A percentile compares a stretch with the other conserved stretches of the same genome.
phyloP scores from a whole-genome alignment of 2,797 vertebrate genomes.

The Chaunax sp. region DNA sequence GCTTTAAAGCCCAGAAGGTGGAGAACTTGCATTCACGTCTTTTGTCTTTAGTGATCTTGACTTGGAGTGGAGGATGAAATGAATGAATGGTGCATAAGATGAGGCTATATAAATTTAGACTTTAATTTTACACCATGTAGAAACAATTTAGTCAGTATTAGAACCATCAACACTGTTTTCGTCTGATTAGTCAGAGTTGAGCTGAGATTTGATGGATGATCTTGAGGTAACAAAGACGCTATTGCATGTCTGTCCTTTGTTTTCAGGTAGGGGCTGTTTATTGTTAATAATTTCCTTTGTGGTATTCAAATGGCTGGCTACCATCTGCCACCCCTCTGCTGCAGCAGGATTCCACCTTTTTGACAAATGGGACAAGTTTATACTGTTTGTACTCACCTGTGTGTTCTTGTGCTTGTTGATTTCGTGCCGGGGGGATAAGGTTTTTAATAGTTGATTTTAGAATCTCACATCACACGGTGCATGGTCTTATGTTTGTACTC shows the following conservation, averaged over 20 bases:
- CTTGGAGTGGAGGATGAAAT: neutral
- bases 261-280: too few species aligned
- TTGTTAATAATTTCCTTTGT: too few species aligned
- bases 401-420: too few species aligned
- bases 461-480: too few species aligned
- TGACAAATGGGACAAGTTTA: too few species aligned
- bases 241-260: neutral
- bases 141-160: neutral
- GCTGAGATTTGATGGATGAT: constrained; percentile 2
- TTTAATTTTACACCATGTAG: neutral
- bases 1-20: neutral
- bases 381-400: too few species aligned
- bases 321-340: too few species aligned
- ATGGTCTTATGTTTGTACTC: too few species aligned
- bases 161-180: neutral
- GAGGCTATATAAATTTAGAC: neutral
- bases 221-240: neutral
- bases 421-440: too few species aligned
- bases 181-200: neutral
- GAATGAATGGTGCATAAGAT: neutral
- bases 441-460: too few species aligned
- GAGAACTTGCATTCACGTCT: neutral
- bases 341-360: too few species aligned
- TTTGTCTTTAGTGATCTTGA: neutral
- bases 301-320: too few species aligned